Evolutionary conservation across 2,888 invertebrate genomes (phyloP), one percentile per base, ranked within the genome.

Genomic region (Agrotis clavis): DNA sequence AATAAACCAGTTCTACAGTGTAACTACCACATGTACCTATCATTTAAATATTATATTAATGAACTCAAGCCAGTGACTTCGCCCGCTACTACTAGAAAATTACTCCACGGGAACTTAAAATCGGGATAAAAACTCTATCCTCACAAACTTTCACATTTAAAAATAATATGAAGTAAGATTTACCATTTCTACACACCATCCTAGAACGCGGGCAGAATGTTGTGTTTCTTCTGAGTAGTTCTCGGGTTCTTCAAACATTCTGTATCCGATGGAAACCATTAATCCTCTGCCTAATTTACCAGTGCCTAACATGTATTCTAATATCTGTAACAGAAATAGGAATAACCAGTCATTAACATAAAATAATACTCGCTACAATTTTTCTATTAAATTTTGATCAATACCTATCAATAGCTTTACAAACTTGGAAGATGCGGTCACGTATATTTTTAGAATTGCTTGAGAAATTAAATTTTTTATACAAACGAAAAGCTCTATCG

Each of bases 141-240:
- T n/a, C n/a, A n/a, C n/a, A n/a, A n/a, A n/a, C n/a, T n/a, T n/a
- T n/a, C n/a, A n/a, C n/a, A n/a, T n/a, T n/a, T n/a, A n/a, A n/a
- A n/a, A n/a, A n/a, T n/a, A n/a, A n/a, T n/a, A n/a, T n/a, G 25
- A 25, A 25, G 25, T 25, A 25, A 25, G 5, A 2, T 5, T 61
- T 76, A 78, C 78, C 80, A 79, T 78, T 78, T 78, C 78, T 18
- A n/a, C 0, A 41, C 78, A 79, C 78, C 78, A 79, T 21, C 80
- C 78, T 16, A 77, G 48, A 50, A 77, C 16, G 14, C 57, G 77
- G n/a, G 74, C 80, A 9, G 21, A 45, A 18, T 79, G 79, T n/a
- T 74, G 64, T 4, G 11, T 74, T 53, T 73, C 50, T 53, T 73
- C 65, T 2, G 74, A 67, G 19, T 50, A 73, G 51, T 68, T 35